These are phyloP conservation scores for Drosophila niveifrons DNA, from an alignment of 2,888 invertebrate species.

Conservation along the genomic window DNA sequence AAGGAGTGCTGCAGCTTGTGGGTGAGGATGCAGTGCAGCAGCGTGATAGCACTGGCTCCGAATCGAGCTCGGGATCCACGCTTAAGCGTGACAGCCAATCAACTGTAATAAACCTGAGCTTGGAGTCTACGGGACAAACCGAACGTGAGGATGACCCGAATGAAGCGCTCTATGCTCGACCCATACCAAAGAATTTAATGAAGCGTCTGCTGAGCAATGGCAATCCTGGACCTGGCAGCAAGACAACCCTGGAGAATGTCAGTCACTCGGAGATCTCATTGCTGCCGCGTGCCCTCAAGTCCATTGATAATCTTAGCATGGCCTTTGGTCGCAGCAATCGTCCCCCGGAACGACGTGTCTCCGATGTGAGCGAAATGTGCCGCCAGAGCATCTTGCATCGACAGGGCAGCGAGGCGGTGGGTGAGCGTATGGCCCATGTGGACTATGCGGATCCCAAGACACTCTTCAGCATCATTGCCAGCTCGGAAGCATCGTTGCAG, in stretches of 20 bases:
- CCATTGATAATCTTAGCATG: slow-evolving; percentile 77
- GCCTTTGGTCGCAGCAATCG: slow-evolving; percentile 78
- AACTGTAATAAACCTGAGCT: slow-evolving; percentile 68
- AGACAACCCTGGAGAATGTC: slow-evolving; percentile 66
- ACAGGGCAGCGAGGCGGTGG: slow-evolving; percentile 93
- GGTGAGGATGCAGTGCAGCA: slow-evolving; percentile 74
- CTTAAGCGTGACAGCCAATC: slow-evolving; percentile 77
- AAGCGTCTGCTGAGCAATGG: slow-evolving; percentile 77
- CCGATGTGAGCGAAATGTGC: slow-evolving; percentile 84
- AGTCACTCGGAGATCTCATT: slow-evolving; percentile 82
- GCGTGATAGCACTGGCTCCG: slow-evolving; percentile 68
- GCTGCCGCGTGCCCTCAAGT: slow-evolving; percentile 78
- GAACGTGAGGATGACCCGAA: slow-evolving; percentile 30
- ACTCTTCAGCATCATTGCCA: slow-evolving; percentile 81
- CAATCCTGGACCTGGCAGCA: slow-evolving; percentile 39
- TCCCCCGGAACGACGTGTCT: slow-evolving; percentile 83
- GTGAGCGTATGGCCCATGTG: slow-evolving; percentile 94
- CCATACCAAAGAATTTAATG: slow-evolving; percentile 80
- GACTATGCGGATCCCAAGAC: slow-evolving; percentile 94
- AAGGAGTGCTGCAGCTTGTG: slow-evolving; percentile 81
- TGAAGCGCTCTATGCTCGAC: slow-evolving; percentile 68
- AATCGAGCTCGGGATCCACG: slow-evolving; percentile 68
- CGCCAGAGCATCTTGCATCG: slow-evolving; percentile 87
- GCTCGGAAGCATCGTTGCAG: slow-evolving; percentile 79
- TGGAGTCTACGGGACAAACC: slow-evolving; percentile 43